Conservation (phyloP, 2,113 vertebrate genomes). For the Callospermophilus lateralis region DNA sequence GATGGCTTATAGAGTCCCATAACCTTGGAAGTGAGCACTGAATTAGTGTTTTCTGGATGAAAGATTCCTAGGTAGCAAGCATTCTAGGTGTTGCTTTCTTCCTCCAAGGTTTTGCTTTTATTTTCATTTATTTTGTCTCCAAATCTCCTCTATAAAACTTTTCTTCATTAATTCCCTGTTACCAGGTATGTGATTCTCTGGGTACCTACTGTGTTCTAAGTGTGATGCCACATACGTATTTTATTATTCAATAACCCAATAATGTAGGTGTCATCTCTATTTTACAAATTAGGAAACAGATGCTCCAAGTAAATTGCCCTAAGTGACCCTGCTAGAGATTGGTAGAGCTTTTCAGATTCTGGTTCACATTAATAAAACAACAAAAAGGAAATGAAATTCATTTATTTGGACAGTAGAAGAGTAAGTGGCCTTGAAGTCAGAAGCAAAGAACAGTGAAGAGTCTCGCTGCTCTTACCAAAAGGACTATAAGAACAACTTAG, state of each 20-base stretch:
- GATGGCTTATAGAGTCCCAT: not conserved
- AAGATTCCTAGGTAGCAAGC: not conserved
- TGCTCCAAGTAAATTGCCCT: not conserved
- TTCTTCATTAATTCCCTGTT: not conserved
- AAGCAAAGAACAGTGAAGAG: not conserved
- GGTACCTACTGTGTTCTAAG: not conserved
- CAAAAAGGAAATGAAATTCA: not conserved
- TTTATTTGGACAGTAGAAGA: not conserved
- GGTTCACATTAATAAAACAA: not conserved
- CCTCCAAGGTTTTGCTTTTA: not conserved
- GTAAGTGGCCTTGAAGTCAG: not conserved
- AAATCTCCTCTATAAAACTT: not conserved
- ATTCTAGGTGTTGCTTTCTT: not conserved
- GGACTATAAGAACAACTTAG: not conserved
- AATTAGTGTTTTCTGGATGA: not conserved
- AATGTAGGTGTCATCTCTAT: not conserved
- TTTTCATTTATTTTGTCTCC: not conserved
- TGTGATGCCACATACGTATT: not conserved
- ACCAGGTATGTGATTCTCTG: not conserved
- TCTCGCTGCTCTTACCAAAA: not conserved
- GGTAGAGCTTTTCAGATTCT: not conserved
- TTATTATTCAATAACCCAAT: not conserved
- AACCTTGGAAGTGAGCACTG: not conserved
- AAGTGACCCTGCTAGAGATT: not conserved
- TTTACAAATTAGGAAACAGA: slow-evolving; percentile 32